phyloP scores from a whole-genome alignment of 2,113 vertebrate species.

The Gavia stellata region DNA sequence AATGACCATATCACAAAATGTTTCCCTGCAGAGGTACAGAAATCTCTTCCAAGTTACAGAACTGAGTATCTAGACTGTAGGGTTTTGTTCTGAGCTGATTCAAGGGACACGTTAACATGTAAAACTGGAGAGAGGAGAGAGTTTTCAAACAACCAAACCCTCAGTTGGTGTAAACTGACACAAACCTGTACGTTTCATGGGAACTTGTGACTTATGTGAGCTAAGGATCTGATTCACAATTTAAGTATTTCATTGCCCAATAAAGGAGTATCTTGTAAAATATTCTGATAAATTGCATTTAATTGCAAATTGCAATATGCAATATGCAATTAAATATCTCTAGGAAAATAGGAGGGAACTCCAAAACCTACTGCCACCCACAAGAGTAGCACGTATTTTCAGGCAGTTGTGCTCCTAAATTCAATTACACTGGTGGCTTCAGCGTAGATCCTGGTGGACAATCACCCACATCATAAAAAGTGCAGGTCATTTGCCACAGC shows the following conservation, averaged over 20 bases:
- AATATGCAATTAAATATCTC: neutral
- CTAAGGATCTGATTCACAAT: neutral
- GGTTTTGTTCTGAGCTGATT: neutral
- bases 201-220: neutral
- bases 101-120: neutral
- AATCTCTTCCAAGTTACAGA: neutral
- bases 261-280: neutral
- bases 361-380: neutral
- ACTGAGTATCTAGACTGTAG: neutral
- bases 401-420: neutral
- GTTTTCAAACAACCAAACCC: neutral
- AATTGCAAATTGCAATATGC: too few relatives aligned
- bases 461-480: conserved; percentile 17
- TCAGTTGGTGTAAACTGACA: neutral
- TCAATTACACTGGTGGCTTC: neutral
- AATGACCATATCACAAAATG: neutral
- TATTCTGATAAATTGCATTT: neutral
- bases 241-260: neutral
- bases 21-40: neutral
- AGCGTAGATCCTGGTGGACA: neutral
- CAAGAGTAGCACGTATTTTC: neutral
- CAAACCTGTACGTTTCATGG: neutral
- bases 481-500: conserved; percentile 21
- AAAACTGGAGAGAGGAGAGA: neutral
- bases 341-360: neutral